These are phyloP conservation scores for Chaenodraco wilsoni DNA, from an alignment of 2,797 vertebrate species.

Conservation along the genomic window DNA sequence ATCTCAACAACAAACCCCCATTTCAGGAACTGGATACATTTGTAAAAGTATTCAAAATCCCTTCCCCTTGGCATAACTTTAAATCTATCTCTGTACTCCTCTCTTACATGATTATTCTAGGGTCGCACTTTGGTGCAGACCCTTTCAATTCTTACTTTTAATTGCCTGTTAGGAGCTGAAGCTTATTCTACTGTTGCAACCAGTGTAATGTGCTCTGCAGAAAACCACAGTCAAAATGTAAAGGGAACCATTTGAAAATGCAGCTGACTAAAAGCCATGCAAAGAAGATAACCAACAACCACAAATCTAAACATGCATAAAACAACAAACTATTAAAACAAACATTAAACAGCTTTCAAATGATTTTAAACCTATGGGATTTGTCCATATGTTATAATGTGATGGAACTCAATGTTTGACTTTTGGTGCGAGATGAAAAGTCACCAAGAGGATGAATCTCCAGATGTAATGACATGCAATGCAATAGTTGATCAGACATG, in stretches of 20 bases:
- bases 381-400: background rate
- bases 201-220: constrained; percentile 34
- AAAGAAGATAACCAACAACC: constrained; percentile 12
- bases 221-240: constrained; percentile 24
- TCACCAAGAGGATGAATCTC: background rate
- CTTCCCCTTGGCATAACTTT: constrained; percentile 20
- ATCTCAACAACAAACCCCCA: constrained; percentile 30
- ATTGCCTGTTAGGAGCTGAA: constrained; percentile 51
- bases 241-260: constrained; percentile 10
- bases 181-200: constrained; percentile 34
- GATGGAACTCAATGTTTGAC: background rate
- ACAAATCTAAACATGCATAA: background rate
- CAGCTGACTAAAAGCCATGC: constrained; percentile 1
- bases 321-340: background rate
- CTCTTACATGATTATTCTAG: constrained; percentile 41
- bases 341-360: background rate
- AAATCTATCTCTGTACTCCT: constrained; percentile 36
- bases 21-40: constrained; percentile 30
- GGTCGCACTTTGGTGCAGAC: constrained; percentile 34
- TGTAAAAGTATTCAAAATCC: constrained; percentile 17
- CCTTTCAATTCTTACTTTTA: constrained; percentile 56
- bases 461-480: background rate
- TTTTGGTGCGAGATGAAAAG: background rate
- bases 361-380: background rate
- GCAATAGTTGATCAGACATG: background rate